Percentiles rank a stretch among this genome's conserved stretches.
These are phyloP conservation scores for Seriola rivoliana DNA, from an alignment of 2,113 vertebrate genomes.

Conservation along the genomic window DNA sequence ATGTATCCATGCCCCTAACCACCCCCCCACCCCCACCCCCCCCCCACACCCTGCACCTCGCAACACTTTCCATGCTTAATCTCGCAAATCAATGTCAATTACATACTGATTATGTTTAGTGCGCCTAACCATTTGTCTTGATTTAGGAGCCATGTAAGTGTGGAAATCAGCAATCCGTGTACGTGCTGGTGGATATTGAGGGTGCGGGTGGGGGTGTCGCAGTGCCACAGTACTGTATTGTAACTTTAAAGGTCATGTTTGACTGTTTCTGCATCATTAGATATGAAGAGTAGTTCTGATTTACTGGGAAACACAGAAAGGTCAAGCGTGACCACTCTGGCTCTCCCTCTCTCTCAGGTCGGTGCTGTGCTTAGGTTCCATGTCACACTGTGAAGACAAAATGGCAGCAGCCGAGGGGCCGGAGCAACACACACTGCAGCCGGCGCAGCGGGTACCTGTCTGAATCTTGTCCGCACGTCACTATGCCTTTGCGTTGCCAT, in stretches of 20 bases:
- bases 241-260: conserved; percentile 83
- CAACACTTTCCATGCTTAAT: conserved; percentile 64
- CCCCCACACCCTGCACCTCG: background rate
- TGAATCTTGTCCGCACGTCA: conserved; percentile 48
- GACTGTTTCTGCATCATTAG: conserved; percentile 84
- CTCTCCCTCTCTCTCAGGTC: conserved; percentile 33
- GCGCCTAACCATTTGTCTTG: conserved; percentile 68
- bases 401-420: conserved; percentile 70
- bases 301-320: conserved; percentile 81
- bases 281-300: conserved; percentile 84
- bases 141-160: conserved; percentile 64
- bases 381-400: conserved; percentile 74
- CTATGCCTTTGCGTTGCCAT: conserved; percentile 58
- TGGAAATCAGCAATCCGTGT: conserved; percentile 68
- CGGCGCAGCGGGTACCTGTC: conserved; percentile 52
- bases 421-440: conserved; percentile 35
- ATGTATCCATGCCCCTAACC: conserved; percentile 2
- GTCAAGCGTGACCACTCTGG: conserved; percentile 79
- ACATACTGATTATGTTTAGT: conserved; percentile 66
- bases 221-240: conserved; percentile 65
- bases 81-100: conserved; percentile 76
- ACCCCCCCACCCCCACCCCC: background rate
- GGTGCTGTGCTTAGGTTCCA: conserved; percentile 42
- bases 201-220: conserved; percentile 40
- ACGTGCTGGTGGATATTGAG: conserved; percentile 46